phyloP scores from a whole-genome alignment of 2,888 invertebrate species.

The Ophion ventricosus region DNA sequence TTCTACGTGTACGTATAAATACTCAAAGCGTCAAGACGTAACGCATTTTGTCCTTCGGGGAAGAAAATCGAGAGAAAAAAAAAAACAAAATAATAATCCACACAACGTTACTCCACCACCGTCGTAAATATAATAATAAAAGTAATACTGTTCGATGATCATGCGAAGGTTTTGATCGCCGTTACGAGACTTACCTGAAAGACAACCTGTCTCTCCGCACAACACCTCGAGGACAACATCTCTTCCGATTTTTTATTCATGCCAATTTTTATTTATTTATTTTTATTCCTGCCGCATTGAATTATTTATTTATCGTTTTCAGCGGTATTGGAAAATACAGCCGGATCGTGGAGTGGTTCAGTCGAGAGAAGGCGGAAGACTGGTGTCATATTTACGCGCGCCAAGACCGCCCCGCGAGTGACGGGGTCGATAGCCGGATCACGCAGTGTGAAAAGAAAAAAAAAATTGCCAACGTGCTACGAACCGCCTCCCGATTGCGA shows the following conservation, averaged over 20 bases:
- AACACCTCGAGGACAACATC: conserved; percentile 44
- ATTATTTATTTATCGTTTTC: not conserved
- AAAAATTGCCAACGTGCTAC: not conserved
- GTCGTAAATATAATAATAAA: conserved; percentile 33
- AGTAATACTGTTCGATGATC: conserved; percentile 30
- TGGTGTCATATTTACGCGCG: conserved; percentile 4
- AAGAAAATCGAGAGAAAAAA: conserved; percentile 14
- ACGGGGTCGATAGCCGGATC: not conserved
- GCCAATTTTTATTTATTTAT: not conserved
- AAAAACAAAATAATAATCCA: too few relatives aligned
- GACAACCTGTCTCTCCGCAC: conserved; percentile 57
- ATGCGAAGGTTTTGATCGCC: conserved; percentile 16
- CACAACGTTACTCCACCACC: conserved; percentile 11
- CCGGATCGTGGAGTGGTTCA: not conserved
- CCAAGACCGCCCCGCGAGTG: not conserved
- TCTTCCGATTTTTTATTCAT: conserved; percentile 5
- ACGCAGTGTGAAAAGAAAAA: not conserved
- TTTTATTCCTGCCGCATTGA: not conserved
- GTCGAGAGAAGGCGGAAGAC: conserved; percentile 1
- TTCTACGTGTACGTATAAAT: not conserved
- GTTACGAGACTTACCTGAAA: conserved; percentile 58
- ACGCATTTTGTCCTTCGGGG: conserved; percentile 53
- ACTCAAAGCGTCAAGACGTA: conserved; percentile 28
- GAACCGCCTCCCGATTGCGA: not conserved
- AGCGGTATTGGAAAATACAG: not conserved